Evolutionary conservation across 2,113 vertebrate species (phyloP), one percentile per base, ranked within the genome.

Genomic region (Pungitius pungitius): DNA sequence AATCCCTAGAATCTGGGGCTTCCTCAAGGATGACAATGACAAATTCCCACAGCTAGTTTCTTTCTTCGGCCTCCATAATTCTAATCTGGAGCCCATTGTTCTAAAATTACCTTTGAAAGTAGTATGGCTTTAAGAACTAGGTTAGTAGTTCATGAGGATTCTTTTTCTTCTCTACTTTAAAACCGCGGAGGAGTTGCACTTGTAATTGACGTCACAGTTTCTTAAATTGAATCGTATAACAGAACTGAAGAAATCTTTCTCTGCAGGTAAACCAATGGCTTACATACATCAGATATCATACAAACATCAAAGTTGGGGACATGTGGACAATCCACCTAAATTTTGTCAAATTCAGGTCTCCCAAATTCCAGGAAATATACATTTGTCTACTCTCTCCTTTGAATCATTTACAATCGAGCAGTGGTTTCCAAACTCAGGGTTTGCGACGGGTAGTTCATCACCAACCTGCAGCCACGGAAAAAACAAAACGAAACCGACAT

Each of bases 1-100:
- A 83, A 90, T 86, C 69, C 76, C 57, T 69, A 18, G 59, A 69
- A 89, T 84, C 71, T 69, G 54, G 74, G 70, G 55, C 71, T 87
- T 85, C 78, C 76, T 75, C 63, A 73, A 18, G 26, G 22, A 63
- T 92, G 92, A 93, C 91, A 92, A 58, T 90, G 92, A 93, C 85
- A 87, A 91, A 93, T 91, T 80, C 68, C 73, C n/a, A 1, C 60
- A 57, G 69, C 70, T 49, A 66, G 42, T 73, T 52, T 54, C 22
- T 47, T 61, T 69, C 64, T 74, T 30, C 71, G 54, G 65, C 54
- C 45, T 69, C 56, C 61, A 61, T 73, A 68, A 74, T 68, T 89
- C 71, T 80, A 83, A 83, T 82, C 61, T 73, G 47, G 76, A 58
- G 24, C 72, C 83, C 80, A 89, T 90, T 93, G 87, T 91, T 91